These are phyloP conservation scores for Silurus lanzhouensis DNA, from an alignment of 2,797 vertebrate genomes.

Conservation along the genomic window DNA sequence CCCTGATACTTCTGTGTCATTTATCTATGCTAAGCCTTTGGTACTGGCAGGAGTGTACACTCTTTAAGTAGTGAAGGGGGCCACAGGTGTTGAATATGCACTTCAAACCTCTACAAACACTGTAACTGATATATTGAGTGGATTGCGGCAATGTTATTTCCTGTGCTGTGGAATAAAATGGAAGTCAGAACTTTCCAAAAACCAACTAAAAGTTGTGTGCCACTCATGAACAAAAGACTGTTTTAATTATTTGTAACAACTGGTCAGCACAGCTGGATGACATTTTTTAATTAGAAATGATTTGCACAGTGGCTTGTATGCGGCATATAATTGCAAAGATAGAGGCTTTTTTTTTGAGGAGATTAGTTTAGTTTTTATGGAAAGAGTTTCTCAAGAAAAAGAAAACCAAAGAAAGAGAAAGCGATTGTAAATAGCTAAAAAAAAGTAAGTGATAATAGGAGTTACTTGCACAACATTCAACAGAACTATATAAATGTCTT, in stretches of 20 bases:
- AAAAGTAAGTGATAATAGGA: constrained; percentile 2
- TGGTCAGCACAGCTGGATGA: not conserved
- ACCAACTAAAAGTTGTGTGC: not conserved
- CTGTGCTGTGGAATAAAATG: not conserved
- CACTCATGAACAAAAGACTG: not conserved
- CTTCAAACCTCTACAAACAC: constrained; percentile 31
- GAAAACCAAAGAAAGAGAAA: not conserved
- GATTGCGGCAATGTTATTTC: constrained; percentile 5
- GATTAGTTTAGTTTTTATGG: not conserved
- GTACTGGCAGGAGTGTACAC: constrained; percentile 34
- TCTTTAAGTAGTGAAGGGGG: constrained; percentile 37
- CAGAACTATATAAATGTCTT: not conserved
- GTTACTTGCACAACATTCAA: not conserved
- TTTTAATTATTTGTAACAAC: not conserved
- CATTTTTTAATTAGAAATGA: not conserved
- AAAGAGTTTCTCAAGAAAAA: not conserved
- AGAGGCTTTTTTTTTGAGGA: not conserved
- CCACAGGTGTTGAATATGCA: constrained; percentile 31
- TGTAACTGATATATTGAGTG: constrained; percentile 29
- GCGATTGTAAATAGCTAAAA: not conserved
- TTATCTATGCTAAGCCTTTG: constrained; percentile 50
- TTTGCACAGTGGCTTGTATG: not conserved
- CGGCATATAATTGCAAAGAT: not conserved
- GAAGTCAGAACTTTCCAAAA: not conserved
- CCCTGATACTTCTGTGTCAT: constrained; percentile 44